These are phyloP conservation scores for Stomatorhinus ivindoensis DNA, from an alignment of 2,113 vertebrate genomes.

Conservation along the genomic window DNA sequence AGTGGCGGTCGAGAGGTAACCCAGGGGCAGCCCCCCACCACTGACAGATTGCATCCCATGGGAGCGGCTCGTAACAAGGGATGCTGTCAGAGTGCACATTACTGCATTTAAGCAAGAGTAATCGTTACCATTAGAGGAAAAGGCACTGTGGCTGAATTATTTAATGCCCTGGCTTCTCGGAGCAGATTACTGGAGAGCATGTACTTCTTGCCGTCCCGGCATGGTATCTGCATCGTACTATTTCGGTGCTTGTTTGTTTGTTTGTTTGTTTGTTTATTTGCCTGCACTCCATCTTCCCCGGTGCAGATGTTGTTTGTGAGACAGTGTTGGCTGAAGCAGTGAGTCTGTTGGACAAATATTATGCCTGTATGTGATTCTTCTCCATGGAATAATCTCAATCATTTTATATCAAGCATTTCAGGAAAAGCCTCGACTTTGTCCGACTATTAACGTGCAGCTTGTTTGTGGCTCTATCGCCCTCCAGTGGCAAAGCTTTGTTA, in stretches of 20 bases:
- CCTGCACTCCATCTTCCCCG: not conserved
- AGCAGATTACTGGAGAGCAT: not conserved
- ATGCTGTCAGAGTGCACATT: slow-evolving; percentile 51
- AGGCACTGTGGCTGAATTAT: slow-evolving; percentile 50
- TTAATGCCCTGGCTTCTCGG: slow-evolving; percentile 28
- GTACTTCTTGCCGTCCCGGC: not conserved
- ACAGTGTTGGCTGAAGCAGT: not conserved
- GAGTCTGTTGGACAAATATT: not conserved
- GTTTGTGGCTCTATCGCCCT: not conserved
- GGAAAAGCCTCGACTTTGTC: not conserved
- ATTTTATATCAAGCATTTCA: not conserved
- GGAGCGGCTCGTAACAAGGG: slow-evolving; percentile 50
- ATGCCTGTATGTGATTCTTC: not conserved
- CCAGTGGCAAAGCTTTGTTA: not conserved
- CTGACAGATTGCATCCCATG: slow-evolving; percentile 49
- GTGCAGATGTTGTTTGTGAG: not conserved
- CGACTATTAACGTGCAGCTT: not conserved
- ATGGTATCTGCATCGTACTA: not conserved
- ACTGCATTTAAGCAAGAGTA: slow-evolving; percentile 54
- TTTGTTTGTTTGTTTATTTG: not conserved
- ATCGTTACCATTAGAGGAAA: slow-evolving; percentile 57
- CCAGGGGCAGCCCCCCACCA: slow-evolving; percentile 30
- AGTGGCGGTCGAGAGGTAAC: slow-evolving; percentile 37
- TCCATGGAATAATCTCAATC: not conserved
- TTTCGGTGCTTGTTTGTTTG: not conserved